A percentile compares a stretch with the other conserved stretches of the same genome.
Conservation (phyloP, 1,140 invertebrate species). For the Tigriopus japonicus region DNA sequence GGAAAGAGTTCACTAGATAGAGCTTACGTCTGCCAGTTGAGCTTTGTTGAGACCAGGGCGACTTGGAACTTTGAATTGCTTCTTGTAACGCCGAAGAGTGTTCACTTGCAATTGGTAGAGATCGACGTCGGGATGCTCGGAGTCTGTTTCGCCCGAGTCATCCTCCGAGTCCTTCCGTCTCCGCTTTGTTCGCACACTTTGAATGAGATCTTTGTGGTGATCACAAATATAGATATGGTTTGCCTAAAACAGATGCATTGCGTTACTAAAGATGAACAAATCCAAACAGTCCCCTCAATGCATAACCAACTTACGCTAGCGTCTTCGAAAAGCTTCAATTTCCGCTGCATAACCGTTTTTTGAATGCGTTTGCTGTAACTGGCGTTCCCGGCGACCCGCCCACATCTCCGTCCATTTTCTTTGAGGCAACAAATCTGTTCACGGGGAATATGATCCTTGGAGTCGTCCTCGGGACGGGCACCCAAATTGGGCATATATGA, state of each 20-base stretch:
- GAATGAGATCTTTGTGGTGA: constrained; percentile 82
- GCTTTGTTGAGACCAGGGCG: constrained; percentile 78
- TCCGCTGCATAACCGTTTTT: constrained; percentile 79
- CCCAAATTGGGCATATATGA: too few species aligned
- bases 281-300: neutral
- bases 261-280: neutral
- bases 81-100: constrained; percentile 75
- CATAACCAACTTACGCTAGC: constrained; percentile 37
- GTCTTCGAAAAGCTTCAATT: constrained; percentile 72
- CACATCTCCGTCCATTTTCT: constrained; percentile 68
- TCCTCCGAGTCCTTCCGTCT: constrained; percentile 71
- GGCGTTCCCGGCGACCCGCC: constrained; percentile 73
- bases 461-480: too few species aligned
- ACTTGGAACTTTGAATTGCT: constrained; percentile 75
- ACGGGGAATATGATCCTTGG: neutral
- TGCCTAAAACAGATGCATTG: neutral
- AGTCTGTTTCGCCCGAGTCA: constrained; percentile 25
- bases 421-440: constrained; percentile 86
- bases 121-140: constrained; percentile 74
- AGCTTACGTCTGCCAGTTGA: constrained; percentile 80
- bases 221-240: constrained; percentile 89
- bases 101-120: constrained; percentile 79
- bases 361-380: constrained; percentile 91
- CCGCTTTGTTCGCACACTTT: constrained; percentile 63
- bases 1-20: constrained; percentile 7